These are phyloP conservation scores for Microctenopoma lineatum DNA, from an alignment of 2,797 vertebrate genomes.

Conservation along the genomic window DNA sequence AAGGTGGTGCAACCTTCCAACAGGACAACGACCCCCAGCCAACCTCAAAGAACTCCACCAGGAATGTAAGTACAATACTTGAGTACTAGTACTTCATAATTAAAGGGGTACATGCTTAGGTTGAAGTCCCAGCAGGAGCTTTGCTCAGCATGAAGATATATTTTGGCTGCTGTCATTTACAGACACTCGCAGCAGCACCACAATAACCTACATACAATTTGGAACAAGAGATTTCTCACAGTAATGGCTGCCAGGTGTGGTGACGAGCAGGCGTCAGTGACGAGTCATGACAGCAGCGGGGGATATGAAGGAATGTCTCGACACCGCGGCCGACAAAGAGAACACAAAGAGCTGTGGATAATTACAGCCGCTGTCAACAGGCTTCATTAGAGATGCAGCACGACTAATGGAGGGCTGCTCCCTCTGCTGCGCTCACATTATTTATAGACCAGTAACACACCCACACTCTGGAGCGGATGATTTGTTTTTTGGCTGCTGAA, in stretches of 20 bases:
- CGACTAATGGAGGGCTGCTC: conserved; percentile 52
- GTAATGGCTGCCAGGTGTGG: conserved; percentile 47
- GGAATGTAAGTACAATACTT: too few relatives aligned
- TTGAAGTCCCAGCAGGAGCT: neutral
- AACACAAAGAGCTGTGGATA: conserved; percentile 64
- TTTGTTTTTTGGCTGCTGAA: too few relatives aligned
- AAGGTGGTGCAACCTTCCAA: too few relatives aligned
- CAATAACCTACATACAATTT: conserved; percentile 12
- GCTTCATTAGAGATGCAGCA: conserved; percentile 63
- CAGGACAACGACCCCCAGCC: neutral
- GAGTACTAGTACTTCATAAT: too few relatives aligned
- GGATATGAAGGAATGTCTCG: conserved; percentile 46
- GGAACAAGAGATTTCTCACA: conserved; percentile 32
- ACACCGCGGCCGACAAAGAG: conserved; percentile 54
- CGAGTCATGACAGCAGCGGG: conserved; percentile 31
- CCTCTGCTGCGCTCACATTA: conserved; percentile 46
- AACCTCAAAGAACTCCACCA: too few relatives aligned
- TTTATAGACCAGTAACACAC: conserved; percentile 31
- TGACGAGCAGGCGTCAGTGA: conserved; percentile 40
- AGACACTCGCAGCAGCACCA: conserved; percentile 15
- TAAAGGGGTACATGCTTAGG: neutral
- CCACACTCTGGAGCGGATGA: too few relatives aligned
- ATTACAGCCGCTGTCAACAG: conserved; percentile 71
- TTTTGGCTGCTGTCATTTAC: conserved; percentile 20
- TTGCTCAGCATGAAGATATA: neutral